Percentiles rank a stretch among this genome's conserved stretches.
Evolutionary conservation across 1,140 invertebrate genomes (phyloP).

Genomic region (Anagrus nilaparvatae): DNA sequence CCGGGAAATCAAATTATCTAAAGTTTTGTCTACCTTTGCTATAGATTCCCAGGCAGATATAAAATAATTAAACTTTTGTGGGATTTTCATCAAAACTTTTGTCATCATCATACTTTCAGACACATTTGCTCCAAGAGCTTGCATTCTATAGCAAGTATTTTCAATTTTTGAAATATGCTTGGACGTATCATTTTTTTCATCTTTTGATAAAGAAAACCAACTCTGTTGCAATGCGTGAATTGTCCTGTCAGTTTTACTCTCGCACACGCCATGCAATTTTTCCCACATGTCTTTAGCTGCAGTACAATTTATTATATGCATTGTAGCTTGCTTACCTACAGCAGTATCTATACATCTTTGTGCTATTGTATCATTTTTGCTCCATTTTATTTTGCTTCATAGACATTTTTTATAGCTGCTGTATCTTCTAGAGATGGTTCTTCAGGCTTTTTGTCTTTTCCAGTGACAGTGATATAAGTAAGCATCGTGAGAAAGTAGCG

Average conservation of each 20-base stretch:
- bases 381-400: slow-evolving; percentile 32
- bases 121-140: slow-evolving; percentile 18
- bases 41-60: slow-evolving; percentile 20
- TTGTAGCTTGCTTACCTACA: slow-evolving; percentile 19
- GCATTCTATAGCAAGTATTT: slow-evolving; percentile 19
- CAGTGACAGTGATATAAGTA: too few relatives aligned
- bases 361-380: slow-evolving; percentile 17
- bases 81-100: slow-evolving; percentile 25
- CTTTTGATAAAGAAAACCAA: slow-evolving; percentile 22
- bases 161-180: slow-evolving; percentile 19
- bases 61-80: slow-evolving; percentile 19
- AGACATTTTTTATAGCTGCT: slow-evolving; percentile 33
- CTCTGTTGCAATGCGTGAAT: slow-evolving; percentile 28
- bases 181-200: slow-evolving; percentile 12
- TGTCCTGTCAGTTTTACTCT: slow-evolving; percentile 29
- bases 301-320: slow-evolving; percentile 26
- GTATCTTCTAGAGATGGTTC: too few relatives aligned
- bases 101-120: slow-evolving; percentile 23
- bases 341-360: slow-evolving; percentile 21
- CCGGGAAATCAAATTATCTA: neutral
- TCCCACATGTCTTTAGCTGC: slow-evolving; percentile 30
- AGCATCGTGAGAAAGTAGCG: too few relatives aligned
- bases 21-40: slow-evolving; percentile 1
- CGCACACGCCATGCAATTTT: slow-evolving; percentile 25
- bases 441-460: too few relatives aligned